Conservation (phyloP, 2,888 invertebrate species). For the Caenorhabditis doughertyi region DNA sequence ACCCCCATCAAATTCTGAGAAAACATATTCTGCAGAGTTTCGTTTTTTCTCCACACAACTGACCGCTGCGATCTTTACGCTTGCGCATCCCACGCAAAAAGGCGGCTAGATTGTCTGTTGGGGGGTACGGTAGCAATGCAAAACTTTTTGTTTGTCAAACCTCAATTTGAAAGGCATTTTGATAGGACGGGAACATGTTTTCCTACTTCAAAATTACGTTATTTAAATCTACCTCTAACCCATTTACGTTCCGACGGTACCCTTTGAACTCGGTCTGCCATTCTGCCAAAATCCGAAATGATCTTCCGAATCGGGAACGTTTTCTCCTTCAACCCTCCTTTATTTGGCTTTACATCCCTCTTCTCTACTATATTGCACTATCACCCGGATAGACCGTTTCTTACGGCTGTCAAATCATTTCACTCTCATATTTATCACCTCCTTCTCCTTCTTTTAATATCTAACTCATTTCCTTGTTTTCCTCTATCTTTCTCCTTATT, state of each 20-base stretch:
- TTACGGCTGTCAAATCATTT: conserved; percentile 43
- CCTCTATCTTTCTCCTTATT: conserved; percentile 7
- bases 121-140: not conserved
- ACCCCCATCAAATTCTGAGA: conserved; percentile 9
- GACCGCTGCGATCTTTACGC: not conserved
- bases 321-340: not conserved
- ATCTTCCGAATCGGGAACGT: not conserved
- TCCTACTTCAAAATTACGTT: too few relatives aligned
- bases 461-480: conserved; percentile 52
- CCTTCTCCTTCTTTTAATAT: conserved; percentile 8
- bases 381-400: conserved; percentile 18
- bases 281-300: too few relatives aligned
- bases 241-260: too few relatives aligned
- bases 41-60: not conserved
- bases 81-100: not conserved
- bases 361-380: not conserved
- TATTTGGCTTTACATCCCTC: conserved; percentile 11
- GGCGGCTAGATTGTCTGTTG: not conserved
- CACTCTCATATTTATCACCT: conserved; percentile 34
- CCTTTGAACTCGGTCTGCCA: too few relatives aligned
- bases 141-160: too few relatives aligned
- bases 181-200: too few relatives aligned
- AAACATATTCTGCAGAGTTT: conserved; percentile 1
- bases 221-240: too few relatives aligned
- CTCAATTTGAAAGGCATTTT: too few relatives aligned